Evolutionary conservation across 1,140 invertebrate genomes (phyloP), one percentile per base, ranked within the genome.

Genomic region (Doryteuthis pealeii): DNA sequence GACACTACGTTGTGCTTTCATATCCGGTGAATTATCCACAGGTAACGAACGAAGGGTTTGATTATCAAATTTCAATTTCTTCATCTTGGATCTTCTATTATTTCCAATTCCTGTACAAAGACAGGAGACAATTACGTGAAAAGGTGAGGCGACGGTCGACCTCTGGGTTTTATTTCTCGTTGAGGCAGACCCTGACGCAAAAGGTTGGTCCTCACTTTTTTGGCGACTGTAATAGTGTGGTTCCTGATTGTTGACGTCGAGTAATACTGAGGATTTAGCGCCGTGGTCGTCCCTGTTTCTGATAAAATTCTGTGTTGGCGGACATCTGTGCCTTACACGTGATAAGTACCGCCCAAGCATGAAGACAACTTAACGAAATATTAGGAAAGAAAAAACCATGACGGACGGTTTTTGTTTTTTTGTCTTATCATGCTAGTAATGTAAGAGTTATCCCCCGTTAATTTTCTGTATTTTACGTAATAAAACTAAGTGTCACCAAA

Each of bases 21-120:
- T 28, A 22, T 62, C 54, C 65, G 90, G 84, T 83, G 88, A 89
- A 78, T 92, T 91, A 85, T 91, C 91, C 10, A 91, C 78, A 8
- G 91, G 90, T 22, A 91, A 76, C 12, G 72, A 73, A 66, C 79
- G 76, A 31, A 88, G 77, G 15, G 81, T 86, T 12, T 81, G 74
- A 77, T 88, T 88, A 72, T 88, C 85, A 83, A 88, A 88, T 26
- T 84, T 83, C 0, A 88, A 72, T 2, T 80, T 85, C 75, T 88
- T 85, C 32, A 88, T 74, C 26, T 82, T 82, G n/a, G 84, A 28
- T 15, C 26, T 18, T 22, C 18, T 62, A 2, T 62, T 8, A 2
- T n/a, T n/a, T n/a, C n/a, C n/a, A n/a, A n/a, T n/a, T n/a, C n/a
- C 18, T 8, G 54, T 0, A 62, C 54, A 22, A 62, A 12, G 26